Evolutionary conservation across 1,140 invertebrate genomes (phyloP), one percentile per base, ranked within the genome.

Genomic region (Archivesica marissinica): DNA sequence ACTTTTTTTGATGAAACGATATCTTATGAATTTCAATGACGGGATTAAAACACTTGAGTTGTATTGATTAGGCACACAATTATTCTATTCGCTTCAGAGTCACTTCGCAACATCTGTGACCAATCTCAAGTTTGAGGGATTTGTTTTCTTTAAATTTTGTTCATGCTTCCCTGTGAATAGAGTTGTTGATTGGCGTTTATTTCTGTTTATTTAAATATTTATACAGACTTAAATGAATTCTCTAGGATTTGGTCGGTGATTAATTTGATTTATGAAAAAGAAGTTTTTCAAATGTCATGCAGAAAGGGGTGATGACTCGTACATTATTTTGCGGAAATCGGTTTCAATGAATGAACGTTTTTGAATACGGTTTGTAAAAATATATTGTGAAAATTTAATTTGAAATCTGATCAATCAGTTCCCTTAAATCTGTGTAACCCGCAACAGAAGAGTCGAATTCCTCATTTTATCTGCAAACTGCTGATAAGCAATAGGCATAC

Each of bases 161-260:
- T 30, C 23, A 56, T 38, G 38, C 30, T 76, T 76, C 39, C 50
- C 50, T 76, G 50, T 56, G 28, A 76, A 25, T 39, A 9, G 28
- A 76, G 35, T 50, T 25, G 33, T 39, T 38, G 74, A 75, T 47
- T 39, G 74, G 44, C 28, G 39, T 76, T 76, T 76, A 23, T 59
- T 54, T 59, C 30, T 76, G 17, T 76, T 76, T 76, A 50, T 76
- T 76, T 59, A 59, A 56, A 59, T 76, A 56, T 76, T 76, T 52
- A 52, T 3, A 39, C 2, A 76, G 74, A 35, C 59, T 76, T 56
- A 35, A 59, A 56, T 52, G 17, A 59, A 56, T 35, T 39, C 54
- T 56, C 17, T 11, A 23, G 52, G 74, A 76, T 76, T 76, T 59
- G 33, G 2, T 76, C 0, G 17, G 20, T 25, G 23, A 56, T 11